Evolutionary conservation across 2,113 vertebrate species (phyloP), one percentile per base, ranked within the genome.

Genomic region (Dicaeum eximium): DNA sequence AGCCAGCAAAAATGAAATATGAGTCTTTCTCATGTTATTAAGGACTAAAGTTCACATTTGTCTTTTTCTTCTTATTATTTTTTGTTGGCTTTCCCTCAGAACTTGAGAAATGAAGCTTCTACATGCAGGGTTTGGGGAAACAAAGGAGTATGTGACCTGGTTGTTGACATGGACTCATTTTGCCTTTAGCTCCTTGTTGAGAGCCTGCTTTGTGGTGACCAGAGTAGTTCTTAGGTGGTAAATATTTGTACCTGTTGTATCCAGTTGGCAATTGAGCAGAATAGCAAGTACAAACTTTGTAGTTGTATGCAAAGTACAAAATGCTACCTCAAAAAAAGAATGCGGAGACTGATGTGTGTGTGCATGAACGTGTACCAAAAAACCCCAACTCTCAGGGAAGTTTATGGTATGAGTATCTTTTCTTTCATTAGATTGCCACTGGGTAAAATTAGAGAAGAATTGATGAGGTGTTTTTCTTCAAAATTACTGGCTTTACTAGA

Each of bases 381-480:
- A 31, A 0, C 2, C 13, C 8, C 15, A 80, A 0, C 17, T 30
- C 11, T 75, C 11, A 1, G 54, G 18, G 10, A 78, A 24, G 28
- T 58, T 62, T 56, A 13, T 51, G 27, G 28, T 53, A 81, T 42
- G 20, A 35, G 9, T 57, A 51, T 61, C 11, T 15, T 87, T 47
- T 69, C 22, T 85, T 92, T 67, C 48, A 16, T 58, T 84, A 48
- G 4, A 24, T 65, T 83, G 51, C 45, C 42, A 37, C 38, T 50
- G 62, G 27, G 13, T 82, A 15, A 82, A 93, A 87, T 73, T 17
- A 45, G 17, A 73, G 35, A 13, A 77, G 47, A 83, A 73, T 4
- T 18, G 6, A 30, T 45, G 23, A 24, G 11, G 22, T 67, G 33
- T 65, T 77, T 83, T 72, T 86, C 28, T 56, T 69, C 24, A 40